Base-by-base conservation (phyloP, 2,113 vertebrate genomes). In the Parotia lawesii region DNA sequence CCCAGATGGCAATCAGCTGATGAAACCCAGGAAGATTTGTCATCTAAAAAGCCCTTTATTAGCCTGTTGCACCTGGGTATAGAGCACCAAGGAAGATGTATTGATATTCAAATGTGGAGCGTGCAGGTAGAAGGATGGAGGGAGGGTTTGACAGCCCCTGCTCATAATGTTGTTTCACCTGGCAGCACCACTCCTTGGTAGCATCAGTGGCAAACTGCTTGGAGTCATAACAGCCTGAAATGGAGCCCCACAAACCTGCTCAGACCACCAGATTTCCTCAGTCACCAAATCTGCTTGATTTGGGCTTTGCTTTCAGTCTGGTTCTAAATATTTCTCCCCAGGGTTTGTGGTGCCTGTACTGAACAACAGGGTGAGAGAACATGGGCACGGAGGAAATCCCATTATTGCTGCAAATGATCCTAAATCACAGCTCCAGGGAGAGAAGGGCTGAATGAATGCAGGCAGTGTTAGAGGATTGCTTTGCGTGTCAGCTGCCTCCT, bases 1-100 rank as follows among this genome's bases (percentile, higher is more conserved):
- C 94, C 87, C 95, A 94, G 88, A 70, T 95, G 93, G 96, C 90
- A 95, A 93, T 90, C 87, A 96, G 91, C 93, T 95, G 95, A 71
- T 83, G 56, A 83, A 87, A 71, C 58, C 13, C 7, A 80, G 84
- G 85, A 61, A 73, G 84, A 88, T 92, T 87, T 64, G 48, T 91
- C 77, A 53, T 69, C 44, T 67, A 6, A 71, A 92, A 88, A 87
- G 38, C 47, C 57, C 67, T 65, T 89, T 79, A 75, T 87, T 85
- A 92, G 53, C 78, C 79, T 77, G 69, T 87, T 94, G 84, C 87
- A 94, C 79, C 78, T 85, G 85, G 71, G 33, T 81, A 8, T 4
- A 38, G 79, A 88, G 85, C 74, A 60, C 35, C 56, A 15, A 44
- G 44, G 81, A 66, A 73, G 44, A 22, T 5, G 15, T 12, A 62